Percentiles rank a stretch among this genome's conserved stretches.
These are phyloP conservation scores for Muscicapa adusta DNA, from an alignment of 2,113 vertebrate species.

Conservation along the genomic window DNA sequence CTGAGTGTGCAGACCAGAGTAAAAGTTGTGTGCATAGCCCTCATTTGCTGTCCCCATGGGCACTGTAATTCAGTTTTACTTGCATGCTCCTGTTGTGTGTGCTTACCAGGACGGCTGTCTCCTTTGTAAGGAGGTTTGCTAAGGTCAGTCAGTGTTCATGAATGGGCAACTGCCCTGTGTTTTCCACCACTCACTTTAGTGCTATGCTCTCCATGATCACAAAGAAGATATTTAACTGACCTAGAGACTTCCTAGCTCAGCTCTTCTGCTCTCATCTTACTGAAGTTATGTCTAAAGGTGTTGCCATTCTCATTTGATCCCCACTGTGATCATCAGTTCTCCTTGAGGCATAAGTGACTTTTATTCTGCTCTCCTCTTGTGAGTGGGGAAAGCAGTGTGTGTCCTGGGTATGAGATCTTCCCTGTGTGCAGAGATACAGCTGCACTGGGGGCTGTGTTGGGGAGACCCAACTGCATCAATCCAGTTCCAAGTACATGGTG, in stretches of 20 bases:
- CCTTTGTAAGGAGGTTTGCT: not conserved
- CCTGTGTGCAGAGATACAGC: not conserved
- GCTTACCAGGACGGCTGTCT: not conserved
- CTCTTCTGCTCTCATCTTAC: not conserved
- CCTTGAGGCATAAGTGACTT: not conserved
- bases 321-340: rapidly evolving
- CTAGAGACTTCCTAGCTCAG: not conserved
- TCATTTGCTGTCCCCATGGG: not conserved
- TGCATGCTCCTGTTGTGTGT: not conserved
- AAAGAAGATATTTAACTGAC: not conserved
- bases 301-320: not conserved
- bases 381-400: not conserved
- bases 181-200: not conserved
- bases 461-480: not conserved
- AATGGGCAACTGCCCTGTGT: not conserved
- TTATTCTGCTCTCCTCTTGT: not conserved
- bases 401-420: not conserved
- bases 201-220: rapidly evolving
- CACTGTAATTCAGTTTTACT: not conserved
- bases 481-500: conserved; percentile 34
- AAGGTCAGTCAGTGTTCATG: not conserved
- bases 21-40: not conserved
- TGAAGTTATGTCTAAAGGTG: not conserved
- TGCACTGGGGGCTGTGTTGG: not conserved
- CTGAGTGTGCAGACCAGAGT: not conserved